Percentiles rank a stretch among this genome's conserved stretches.
These are phyloP conservation scores for Talpa occidentalis DNA, from an alignment of 2,113 vertebrate genomes.

Conservation along the genomic window DNA sequence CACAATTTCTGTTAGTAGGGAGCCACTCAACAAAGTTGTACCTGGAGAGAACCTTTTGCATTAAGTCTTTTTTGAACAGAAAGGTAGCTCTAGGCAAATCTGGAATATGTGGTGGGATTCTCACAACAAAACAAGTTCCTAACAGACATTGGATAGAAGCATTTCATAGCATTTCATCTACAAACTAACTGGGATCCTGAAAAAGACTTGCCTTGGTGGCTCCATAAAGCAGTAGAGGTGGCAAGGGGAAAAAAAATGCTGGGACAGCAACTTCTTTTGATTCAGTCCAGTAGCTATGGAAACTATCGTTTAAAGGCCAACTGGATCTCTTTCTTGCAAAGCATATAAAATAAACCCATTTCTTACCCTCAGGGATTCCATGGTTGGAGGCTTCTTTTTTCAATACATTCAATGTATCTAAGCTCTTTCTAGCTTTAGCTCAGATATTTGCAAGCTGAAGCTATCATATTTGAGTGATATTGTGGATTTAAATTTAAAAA, in stretches of 20 bases:
- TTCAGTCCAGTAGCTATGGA: conserved; percentile 87
- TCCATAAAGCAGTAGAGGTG: conserved; percentile 77
- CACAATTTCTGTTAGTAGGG: not conserved
- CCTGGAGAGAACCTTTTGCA: not conserved
- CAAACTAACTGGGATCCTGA: conserved; percentile 74
- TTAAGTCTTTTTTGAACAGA: not conserved
- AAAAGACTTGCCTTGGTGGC: conserved; percentile 79
- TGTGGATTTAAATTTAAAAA: conserved; percentile 54
- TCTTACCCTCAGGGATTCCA: conserved; percentile 70
- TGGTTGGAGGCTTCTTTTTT: conserved; percentile 74
- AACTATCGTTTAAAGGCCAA: conserved; percentile 86
- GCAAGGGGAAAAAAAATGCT: conserved; percentile 76
- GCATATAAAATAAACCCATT: conserved; percentile 80
- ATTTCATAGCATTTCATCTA: conserved; percentile 53
- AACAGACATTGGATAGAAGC: not conserved
- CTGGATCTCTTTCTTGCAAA: conserved; percentile 81
- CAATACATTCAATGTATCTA: conserved; percentile 40
- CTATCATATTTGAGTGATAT: conserved; percentile 25
- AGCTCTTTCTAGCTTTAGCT: not conserved
- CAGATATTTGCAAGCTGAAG: conserved; percentile 11
- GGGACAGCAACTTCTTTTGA: conserved; percentile 83
- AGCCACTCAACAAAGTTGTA: not conserved
- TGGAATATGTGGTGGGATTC: not conserved
- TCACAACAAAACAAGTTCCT: conserved; percentile 16
- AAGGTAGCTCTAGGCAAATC: not conserved